Evolutionary conservation across 2,113 vertebrate genomes (phyloP), one percentile per base, ranked within the genome.

Genomic region (Neotragus pygmaeus): DNA sequence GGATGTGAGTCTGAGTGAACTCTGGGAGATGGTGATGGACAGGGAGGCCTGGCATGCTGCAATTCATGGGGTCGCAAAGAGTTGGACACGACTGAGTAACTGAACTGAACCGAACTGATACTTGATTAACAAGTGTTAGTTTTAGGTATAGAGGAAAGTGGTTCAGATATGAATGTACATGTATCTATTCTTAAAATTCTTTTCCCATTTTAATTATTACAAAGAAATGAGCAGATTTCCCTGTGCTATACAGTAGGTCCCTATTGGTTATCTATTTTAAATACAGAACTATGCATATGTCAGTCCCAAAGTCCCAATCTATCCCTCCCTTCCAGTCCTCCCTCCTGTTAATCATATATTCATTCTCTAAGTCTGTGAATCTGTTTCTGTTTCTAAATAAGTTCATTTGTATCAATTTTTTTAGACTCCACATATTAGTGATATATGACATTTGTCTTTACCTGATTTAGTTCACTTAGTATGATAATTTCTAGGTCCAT

Each of bases 1-100:
- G 57, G 2, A 27, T 4, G 1, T 58, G 25, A 58, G 25, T 58
- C 5, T 58, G 57, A 2, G 57, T 58, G 10, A 27, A 27, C 25
- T 58, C 25, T 0, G 2, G 57, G 0, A 58, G 57, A 12, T 58
- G 25, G 5, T 58, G 57, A 58, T 58, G 25, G 25, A 58, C 10
- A 58, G 11, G 25, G 10, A 27, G 11, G 57, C 25, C 10, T 58
- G 25, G 11, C 0, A 0, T 27, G 25, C 25, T 58, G 25, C 2
- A 0, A 27, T 58, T 28, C 25, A 28, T 5, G 25, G 11, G 25
- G 25, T 28, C 5, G 57, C 25, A 28, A 58, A 27, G 57, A 58
- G 25, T 58, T 1, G 0, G 57, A 27, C 57, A 27, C 0, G 4
- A 58, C 3, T 58, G 57, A 58, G 57, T 0, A 11, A 58, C 11